A percentile compares a stretch with the other conserved stretches of the same genome.
These are phyloP conservation scores for Oegoconia quadripuncta DNA, from an alignment of 2,888 invertebrate species.

Conservation along the genomic window DNA sequence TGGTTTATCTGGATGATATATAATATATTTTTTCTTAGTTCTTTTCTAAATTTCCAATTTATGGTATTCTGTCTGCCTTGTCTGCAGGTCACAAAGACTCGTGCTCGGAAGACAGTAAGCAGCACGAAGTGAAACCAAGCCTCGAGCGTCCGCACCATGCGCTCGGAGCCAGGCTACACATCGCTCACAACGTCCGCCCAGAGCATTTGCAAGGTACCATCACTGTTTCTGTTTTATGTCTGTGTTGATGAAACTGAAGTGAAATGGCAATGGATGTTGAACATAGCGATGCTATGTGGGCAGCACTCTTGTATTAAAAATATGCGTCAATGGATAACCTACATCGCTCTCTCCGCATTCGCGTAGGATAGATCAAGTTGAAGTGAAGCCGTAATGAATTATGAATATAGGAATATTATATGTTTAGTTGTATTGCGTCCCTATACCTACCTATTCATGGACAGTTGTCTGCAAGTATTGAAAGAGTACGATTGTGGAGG, in stretches of 20 bases:
- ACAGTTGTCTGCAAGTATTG: no score
- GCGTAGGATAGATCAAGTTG: no score
- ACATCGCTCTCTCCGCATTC: no score
- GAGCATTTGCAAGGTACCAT: constrained; percentile 40
- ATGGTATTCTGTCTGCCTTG: not conserved
- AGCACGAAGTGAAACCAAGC: constrained; percentile 77
- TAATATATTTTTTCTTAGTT: no score
- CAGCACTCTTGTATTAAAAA: no score
- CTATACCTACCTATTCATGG: no score
- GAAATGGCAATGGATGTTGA: not conserved
- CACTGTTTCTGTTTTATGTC: not conserved
- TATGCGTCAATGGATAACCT: not conserved
- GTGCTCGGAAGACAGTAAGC: constrained; percentile 83
- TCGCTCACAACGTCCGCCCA: constrained; percentile 64
- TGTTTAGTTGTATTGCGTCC: no score
- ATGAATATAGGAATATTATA: no score
- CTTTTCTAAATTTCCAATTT: no score
- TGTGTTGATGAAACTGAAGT: not conserved
- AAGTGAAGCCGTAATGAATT: no score
- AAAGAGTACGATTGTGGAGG: no score
- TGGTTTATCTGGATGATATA: no score
- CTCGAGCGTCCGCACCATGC: constrained; percentile 66
- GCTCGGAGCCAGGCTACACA: constrained; percentile 54
- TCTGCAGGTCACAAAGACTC: constrained; percentile 84
- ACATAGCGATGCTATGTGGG: not conserved